Evolutionary conservation across 2,888 invertebrate species (phyloP).

Genomic region (Andrena flavipes): DNA sequence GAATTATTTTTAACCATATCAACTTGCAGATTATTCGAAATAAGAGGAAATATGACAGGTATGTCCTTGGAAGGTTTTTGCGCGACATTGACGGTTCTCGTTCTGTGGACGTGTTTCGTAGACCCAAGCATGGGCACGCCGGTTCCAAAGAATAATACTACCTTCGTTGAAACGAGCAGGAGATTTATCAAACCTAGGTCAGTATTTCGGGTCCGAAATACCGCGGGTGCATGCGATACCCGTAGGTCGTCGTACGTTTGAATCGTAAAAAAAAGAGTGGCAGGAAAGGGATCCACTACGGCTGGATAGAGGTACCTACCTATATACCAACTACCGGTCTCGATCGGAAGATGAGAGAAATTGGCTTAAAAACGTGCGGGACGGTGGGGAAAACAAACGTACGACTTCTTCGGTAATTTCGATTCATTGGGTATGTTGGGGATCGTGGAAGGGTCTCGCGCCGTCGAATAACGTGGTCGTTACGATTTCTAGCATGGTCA

Average conservation of each 20-base stretch:
- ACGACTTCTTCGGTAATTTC: too few species aligned
- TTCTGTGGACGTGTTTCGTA: slow-evolving; percentile 19
- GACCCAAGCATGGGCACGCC: slow-evolving; percentile 18
- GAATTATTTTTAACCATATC: neutral
- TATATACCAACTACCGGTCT: too few species aligned
- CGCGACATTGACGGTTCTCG: slow-evolving; percentile 11
- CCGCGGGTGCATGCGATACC: too few species aligned
- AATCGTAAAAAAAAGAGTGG: too few species aligned
- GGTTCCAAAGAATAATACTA: neutral
- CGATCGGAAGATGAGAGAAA: too few species aligned
- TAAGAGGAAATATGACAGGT: neutral
- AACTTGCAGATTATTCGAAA: slow-evolving; percentile 18
- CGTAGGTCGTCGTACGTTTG: too few species aligned
- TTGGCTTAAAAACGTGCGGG: too few species aligned
- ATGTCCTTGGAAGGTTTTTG: slow-evolving; percentile 16
- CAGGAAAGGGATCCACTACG: neutral
- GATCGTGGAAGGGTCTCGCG: too few species aligned
- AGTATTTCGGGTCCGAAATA: slow-evolving; percentile 18
- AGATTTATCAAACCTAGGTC: slow-evolving; percentile 40
- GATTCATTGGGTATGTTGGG: too few species aligned
- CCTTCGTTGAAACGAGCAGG: neutral
- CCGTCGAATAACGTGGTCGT: neutral
- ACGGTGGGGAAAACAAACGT: too few species aligned
- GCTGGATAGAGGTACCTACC: too few species aligned
- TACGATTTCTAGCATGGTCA: neutral